Conservation (phyloP, 1,140 invertebrate species). For the Bombus sylvicola region DNA sequence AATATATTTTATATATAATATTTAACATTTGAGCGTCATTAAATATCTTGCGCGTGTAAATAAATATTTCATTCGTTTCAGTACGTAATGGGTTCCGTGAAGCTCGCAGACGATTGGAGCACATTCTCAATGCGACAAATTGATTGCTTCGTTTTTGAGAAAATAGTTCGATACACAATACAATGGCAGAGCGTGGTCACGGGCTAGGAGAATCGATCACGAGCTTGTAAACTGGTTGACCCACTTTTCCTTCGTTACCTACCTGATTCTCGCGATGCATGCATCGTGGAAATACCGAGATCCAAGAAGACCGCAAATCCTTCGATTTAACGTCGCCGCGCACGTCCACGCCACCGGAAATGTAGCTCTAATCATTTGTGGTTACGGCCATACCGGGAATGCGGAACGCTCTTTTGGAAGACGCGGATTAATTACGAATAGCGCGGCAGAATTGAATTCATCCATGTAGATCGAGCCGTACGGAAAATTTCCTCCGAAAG, state of each 20-base stretch:
- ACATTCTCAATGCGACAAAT: no score
- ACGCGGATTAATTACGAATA: conserved; percentile 22
- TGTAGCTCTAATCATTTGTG: conserved; percentile 25
- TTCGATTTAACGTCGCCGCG: conserved; percentile 12
- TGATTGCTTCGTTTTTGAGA: not conserved
- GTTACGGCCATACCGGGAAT: not conserved
- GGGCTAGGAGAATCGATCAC: conserved; percentile 3
- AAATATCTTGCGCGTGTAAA: not conserved
- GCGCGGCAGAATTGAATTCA: conserved; percentile 1
- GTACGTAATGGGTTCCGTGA: not conserved
- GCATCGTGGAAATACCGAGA: not conserved
- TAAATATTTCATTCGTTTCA: not conserved
- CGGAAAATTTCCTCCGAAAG: not conserved
- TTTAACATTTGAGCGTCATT: no score
- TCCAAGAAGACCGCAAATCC: conserved; percentile 41
- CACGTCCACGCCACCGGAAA: conserved; percentile 19
- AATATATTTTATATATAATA: no score
- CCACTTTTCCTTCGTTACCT: conserved; percentile 18
- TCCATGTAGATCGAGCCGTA: not conserved
- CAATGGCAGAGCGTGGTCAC: not conserved
- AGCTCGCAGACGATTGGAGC: not conserved
- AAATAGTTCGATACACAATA: not conserved
- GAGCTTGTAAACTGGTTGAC: conserved; percentile 13
- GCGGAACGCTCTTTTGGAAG: conserved; percentile 15
- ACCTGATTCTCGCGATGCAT: not conserved